Percentiles rank a stretch among this genome's conserved stretches.
Conservation (phyloP, 2,888 invertebrate genomes). For the Agonopterix arenella region DNA sequence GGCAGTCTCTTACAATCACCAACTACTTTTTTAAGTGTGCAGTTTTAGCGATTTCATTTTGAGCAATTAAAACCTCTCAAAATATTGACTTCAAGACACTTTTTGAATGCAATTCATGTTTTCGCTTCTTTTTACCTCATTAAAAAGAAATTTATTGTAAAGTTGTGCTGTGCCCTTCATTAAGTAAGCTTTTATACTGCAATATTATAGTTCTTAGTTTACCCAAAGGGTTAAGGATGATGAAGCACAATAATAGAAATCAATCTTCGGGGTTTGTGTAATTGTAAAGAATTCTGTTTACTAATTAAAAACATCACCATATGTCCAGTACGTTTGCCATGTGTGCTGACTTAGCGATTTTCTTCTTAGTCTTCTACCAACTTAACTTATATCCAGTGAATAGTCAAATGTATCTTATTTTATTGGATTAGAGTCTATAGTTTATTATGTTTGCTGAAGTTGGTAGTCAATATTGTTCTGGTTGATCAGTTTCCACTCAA, state of each 20-base stretch:
- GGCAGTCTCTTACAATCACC: too few relatives aligned
- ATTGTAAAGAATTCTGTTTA: conserved; percentile 14
- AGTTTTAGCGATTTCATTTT: too few relatives aligned
- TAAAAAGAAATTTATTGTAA: too few relatives aligned
- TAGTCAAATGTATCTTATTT: too few relatives aligned
- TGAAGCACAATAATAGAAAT: conserved; percentile 1
- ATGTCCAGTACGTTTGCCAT: conserved; percentile 34
- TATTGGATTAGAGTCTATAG: too few relatives aligned
- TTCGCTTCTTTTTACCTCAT: too few relatives aligned
- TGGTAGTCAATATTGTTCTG: conserved; percentile 23
- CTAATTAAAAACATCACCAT: conserved; percentile 29
- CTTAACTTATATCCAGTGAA: not conserved
- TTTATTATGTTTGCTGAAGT: conserved; percentile 21
- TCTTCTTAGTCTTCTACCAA: not conserved
- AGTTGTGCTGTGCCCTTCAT: too few relatives aligned
- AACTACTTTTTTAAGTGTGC: too few relatives aligned
- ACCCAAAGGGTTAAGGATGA: conserved; percentile 1
- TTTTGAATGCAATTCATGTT: too few relatives aligned
- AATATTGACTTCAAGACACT: too few relatives aligned
- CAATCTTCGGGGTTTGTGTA: not conserved
- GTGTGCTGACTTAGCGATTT: conserved; percentile 44
- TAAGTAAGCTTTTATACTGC: too few relatives aligned
- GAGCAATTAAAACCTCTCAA: too few relatives aligned
- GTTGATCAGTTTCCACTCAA: conserved; percentile 36
- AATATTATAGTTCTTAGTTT: not conserved